Evolutionary conservation across 1,140 invertebrate genomes (phyloP).

Genomic region (Galleria mellonella): DNA sequence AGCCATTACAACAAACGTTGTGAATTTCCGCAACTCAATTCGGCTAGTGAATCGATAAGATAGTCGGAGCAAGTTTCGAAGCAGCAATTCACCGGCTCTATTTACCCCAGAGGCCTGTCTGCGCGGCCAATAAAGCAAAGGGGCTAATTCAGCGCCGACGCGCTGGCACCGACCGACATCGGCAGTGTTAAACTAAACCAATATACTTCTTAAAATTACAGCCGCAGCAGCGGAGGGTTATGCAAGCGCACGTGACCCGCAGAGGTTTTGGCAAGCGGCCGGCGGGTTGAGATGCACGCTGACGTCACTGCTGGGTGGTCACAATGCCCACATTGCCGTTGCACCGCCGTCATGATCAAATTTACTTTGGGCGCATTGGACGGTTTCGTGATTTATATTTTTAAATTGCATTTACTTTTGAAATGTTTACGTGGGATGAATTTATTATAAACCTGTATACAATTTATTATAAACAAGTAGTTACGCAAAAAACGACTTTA

Average conservation of each 20-base stretch:
- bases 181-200: conserved; percentile 53
- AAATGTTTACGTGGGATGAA: no score
- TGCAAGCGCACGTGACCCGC: conserved; percentile 2
- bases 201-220: conserved; percentile 61
- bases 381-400: no score
- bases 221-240: conserved; percentile 19
- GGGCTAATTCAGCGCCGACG: conserved; percentile 31
- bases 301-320: no score
- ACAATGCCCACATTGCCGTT: neutral
- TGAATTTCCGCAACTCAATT: no score
- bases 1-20: no score
- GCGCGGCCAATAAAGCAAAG: conserved; percentile 36
- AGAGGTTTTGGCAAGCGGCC: conserved; percentile 1
- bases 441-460: no score
- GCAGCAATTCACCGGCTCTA: neutral
- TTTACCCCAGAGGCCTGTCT: neutral
- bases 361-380: no score
- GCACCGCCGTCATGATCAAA: no score
- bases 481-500: no score
- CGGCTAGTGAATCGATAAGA: no score
- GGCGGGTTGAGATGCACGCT: conserved; percentile 1
- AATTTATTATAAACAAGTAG: no score
- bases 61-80: neutral
- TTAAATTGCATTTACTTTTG: no score
- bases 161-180: conserved; percentile 27